Evolutionary conservation across 2,888 invertebrate species (phyloP).

Genomic region (Capitulum mitella): DNA sequence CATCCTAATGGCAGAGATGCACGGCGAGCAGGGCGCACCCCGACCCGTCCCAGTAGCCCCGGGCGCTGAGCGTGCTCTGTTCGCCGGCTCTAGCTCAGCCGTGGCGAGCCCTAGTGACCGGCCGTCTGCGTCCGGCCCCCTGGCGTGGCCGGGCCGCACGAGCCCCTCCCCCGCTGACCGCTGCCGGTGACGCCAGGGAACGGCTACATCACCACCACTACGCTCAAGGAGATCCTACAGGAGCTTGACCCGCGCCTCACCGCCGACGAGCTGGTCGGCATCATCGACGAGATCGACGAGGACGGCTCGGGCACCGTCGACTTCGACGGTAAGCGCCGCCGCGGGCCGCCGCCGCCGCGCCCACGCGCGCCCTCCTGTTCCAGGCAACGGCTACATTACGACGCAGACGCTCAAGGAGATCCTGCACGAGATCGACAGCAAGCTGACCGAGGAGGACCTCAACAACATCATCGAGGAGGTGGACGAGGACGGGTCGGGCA

Average conservation of each 20-base stretch:
- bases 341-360: not conserved
- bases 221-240: slow-evolving; percentile 34
- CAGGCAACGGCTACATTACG: slow-evolving; percentile 35
- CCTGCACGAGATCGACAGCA: slow-evolving; percentile 34
- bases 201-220: slow-evolving; percentile 35
- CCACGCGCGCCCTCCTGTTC: no score
- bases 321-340: slow-evolving; percentile 31
- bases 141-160: no score
- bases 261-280: slow-evolving; percentile 33
- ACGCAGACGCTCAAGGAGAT: slow-evolving; percentile 34
- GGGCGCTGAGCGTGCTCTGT: no score
- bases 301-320: slow-evolving; percentile 36
- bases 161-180: no score
- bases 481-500: slow-evolving; percentile 36
- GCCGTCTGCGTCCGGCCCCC: no score
- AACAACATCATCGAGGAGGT: slow-evolving; percentile 35
- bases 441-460: slow-evolving; percentile 33
- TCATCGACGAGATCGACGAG: slow-evolving; percentile 36
- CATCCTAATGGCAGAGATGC: no score
- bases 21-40: no score
- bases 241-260: slow-evolving; percentile 36
- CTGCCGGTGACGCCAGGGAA: no score
- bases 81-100: no score
- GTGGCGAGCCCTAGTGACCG: no score
- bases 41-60: no score